Base-by-base conservation (phyloP, 1,140 invertebrate species). In the Kradibia gibbosae region DNA sequence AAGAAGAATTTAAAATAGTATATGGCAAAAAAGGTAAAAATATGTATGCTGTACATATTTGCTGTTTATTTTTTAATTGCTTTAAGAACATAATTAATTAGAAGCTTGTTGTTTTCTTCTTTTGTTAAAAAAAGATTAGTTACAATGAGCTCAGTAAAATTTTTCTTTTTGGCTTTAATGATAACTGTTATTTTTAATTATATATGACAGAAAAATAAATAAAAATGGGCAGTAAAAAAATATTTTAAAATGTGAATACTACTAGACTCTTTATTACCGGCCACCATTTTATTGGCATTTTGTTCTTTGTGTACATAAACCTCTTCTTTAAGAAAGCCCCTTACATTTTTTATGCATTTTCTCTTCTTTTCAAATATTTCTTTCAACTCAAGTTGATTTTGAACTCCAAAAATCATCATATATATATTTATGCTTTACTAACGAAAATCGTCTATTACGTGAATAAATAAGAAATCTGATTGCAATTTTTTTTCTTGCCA, bases 381-480 rank as follows among this genome's bases (percentile, higher is more conserved):
- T 71, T 55, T 36, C 28, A n/a, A 34, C 22, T 50, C 1, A 28
- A 45, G 57, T 78, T 70, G 67, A 31, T 55, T 48, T 34, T 3
- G 1, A 25, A n/a, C 8, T 25, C 20, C 8, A 2, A n/a, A 45
- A 34, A 55, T 0, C 15, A 13, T 13, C 1, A 17, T 7, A 34
- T n/a, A 15, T 70, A n/a, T 71, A n/a, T 79, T 36, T 70, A n/a
- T 71, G 15, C 71, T 36, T 80, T 65, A 55, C 55, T 57, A 80
- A 74, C 65, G 34, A 80, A 65, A 74, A 80, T 71, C 53, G 74
- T 74, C 13, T 15, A 80, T 80, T 22, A 31, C 78, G 34, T 53
- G 57, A 25, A 74, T 74, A 53, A 3, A 34, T n/a, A 50, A 65
- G 67, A 20, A 3, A 76, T 2, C 8, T 28, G 42, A 34, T 36